Base-by-base conservation (phyloP, 1,140 invertebrate species). In the Prorops nasuta region DNA sequence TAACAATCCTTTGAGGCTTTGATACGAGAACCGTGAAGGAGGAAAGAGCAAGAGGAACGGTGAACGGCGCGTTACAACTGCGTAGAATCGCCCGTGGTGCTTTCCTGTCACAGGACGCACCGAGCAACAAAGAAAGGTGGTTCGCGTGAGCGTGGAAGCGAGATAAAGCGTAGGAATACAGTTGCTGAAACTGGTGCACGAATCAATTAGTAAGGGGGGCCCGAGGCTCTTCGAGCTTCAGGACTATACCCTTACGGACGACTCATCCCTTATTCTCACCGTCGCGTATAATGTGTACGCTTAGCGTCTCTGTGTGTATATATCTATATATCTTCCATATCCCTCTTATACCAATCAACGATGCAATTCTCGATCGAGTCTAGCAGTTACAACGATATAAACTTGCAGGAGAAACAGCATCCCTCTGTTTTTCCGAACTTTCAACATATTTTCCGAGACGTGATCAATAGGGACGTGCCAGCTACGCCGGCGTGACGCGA, bases 1-100 rank as follows among this genome's bases (percentile, higher is more conserved):
- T 67, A 71, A 70, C 60, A 67, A 66, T 65, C 68, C 71, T 72
- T 71, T 72, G 69, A 74, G 53, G 60, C 61, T 71, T 66, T 65
- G 63, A 71, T 53, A 44, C 57, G 44, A n/a, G n/a, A 61, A 69
- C 49, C 54, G 54, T 52, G 54, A 63, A 44, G 34, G n/a, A 50
- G n/a, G 34, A 36, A 36, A 45, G 54, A 57, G 54, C 7, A 42
- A 45, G 44, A 59, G 52, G 51, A 57, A 59, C 41, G 22, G 49
- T n/a, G 46, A 66, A 51, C 43, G 35, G 28, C 51, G 42, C 45
- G 51, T 16, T 14, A 40, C 53, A 51, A 32, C 12, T 6, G 24
- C 52, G 45, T 54, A 46, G 40, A 50, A 45, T 54, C 54, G 44
- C 36, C 52, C 40, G 51, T 51, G 52, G 48, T 51, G 49, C 45